These are phyloP conservation scores for Noctua comes DNA, from an alignment of 2,888 invertebrate species.

Conservation along the genomic window DNA sequence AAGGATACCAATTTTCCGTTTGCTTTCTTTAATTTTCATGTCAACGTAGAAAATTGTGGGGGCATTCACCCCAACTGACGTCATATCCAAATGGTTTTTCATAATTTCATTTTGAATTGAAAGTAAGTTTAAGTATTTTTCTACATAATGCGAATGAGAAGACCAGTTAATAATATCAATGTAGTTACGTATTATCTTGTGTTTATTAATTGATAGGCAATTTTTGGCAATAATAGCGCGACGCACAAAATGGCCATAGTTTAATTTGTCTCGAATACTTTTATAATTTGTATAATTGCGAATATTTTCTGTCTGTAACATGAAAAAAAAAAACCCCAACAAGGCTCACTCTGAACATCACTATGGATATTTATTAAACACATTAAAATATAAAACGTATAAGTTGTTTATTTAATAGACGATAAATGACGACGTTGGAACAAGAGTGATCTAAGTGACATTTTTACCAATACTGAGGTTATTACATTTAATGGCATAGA, in stretches of 20 bases:
- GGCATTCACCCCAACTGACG: constrained; percentile 1
- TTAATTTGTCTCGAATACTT: not conserved
- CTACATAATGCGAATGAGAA: not conserved
- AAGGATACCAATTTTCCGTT: constrained; percentile 22
- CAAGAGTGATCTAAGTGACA: no score
- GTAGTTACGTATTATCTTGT: no score
- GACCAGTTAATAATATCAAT: not conserved
- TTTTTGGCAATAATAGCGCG: not conserved
- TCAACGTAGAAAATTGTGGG: constrained; percentile 14
- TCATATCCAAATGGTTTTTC: not conserved
- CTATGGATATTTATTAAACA: no score
- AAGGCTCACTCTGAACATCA: no score
- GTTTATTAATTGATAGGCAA: no score
- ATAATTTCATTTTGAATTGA: not conserved
- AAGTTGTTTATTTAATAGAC: no score
- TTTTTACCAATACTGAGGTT: no score
- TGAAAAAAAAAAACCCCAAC: not conserved
- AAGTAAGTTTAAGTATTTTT: not conserved
- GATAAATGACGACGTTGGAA: no score
- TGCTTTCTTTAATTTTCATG: constrained; percentile 38
- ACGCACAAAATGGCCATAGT: not conserved
- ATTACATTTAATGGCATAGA: no score
- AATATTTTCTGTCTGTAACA: not conserved
- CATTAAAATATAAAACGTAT: no score
- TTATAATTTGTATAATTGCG: not conserved